Evolutionary conservation across 92 coral and sea anemone genomes (phyloP), one percentile per base, ranked within the genome.

Genomic region (Hydrozoanthus gracilis): DNA sequence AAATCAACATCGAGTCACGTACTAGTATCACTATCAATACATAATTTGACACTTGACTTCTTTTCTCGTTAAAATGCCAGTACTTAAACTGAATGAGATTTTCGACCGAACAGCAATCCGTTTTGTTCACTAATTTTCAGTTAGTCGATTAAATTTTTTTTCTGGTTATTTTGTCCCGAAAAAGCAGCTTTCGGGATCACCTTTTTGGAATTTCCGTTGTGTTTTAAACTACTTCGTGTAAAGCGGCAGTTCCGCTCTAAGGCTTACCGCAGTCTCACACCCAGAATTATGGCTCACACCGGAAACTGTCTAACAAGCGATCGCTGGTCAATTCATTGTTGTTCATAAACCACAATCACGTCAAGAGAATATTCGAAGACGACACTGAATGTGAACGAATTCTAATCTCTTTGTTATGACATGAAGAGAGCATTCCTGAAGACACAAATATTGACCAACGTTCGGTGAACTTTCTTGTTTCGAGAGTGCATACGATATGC

Each of bases 201-300:
- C 72, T 67, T 51, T n/a, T 48, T 64, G 85, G 85, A 16, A 80
- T 80, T 80, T 80, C 85, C 85, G 85, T 64, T 80, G 48, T 80
- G 85, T 50, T 48, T 80, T 80, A 80, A 80, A 48, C 85, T 65
- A 80, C 85, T 80, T 80, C n/a, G 39, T 13, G 56, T 35, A 47
- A 80, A 80, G 65, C 64, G 74, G 85, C 56, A 80, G 73, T 80
- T 80, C 74, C 85, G 73, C 64, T 64, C 4, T 17, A 47, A 13
- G 5, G 73, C 55, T 80, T 80, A 74, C 6, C 12, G 52, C 18
- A 17, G 58, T 55, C 51, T 51, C 74, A 65, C 85, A 80, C 85
- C 74, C 45, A 48, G 48, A 17, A 13, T 62, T 65, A 80, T 49
- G 74, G 14, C 69, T 65, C 5, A 18, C 55, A 76, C 52, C 85